Evolutionary conservation across 2,797 vertebrate species (phyloP).

Genomic region (Sebastes minor): DNA sequence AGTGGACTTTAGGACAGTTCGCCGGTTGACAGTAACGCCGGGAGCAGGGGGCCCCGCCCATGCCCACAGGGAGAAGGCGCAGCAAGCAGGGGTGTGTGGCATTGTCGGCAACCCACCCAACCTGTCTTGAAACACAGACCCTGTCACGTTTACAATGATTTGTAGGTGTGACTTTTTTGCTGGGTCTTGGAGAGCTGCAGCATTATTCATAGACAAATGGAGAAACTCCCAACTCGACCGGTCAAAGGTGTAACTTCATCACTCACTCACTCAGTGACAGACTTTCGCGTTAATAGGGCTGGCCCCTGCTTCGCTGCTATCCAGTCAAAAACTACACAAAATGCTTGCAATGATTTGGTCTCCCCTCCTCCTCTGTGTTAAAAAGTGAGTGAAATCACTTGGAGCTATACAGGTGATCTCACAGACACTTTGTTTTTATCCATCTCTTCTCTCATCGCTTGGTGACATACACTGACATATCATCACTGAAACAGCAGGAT

Average conservation of each 20-base stretch:
- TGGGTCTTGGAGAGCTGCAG: too few relatives aligned
- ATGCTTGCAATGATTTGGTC: neutral
- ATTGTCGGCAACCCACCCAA: too few relatives aligned
- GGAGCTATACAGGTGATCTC: neutral
- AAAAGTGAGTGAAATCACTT: neutral
- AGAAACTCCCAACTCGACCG: neutral
- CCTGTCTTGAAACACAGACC: neutral
- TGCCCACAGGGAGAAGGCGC: neutral
- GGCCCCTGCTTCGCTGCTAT: neutral
- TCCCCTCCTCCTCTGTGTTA: neutral
- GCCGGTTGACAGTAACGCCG: neutral
- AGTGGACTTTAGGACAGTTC: neutral
- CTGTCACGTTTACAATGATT: neutral
- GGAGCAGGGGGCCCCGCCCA: neutral
- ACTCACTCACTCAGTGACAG: too few relatives aligned
- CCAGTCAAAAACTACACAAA: neutral
- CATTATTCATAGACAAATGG: too few relatives aligned
- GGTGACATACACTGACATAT: neutral
- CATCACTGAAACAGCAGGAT: neutral
- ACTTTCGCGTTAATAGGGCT: too few relatives aligned
- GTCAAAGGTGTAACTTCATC: neutral
- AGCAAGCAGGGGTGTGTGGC: neutral
- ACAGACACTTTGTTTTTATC: neutral
- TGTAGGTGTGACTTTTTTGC: neutral
- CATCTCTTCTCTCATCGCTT: neutral